A percentile compares a stretch with the other conserved stretches of the same genome.
Conservation (phyloP, 2,113 vertebrate genomes). For the Cryptotis parvus region DNA sequence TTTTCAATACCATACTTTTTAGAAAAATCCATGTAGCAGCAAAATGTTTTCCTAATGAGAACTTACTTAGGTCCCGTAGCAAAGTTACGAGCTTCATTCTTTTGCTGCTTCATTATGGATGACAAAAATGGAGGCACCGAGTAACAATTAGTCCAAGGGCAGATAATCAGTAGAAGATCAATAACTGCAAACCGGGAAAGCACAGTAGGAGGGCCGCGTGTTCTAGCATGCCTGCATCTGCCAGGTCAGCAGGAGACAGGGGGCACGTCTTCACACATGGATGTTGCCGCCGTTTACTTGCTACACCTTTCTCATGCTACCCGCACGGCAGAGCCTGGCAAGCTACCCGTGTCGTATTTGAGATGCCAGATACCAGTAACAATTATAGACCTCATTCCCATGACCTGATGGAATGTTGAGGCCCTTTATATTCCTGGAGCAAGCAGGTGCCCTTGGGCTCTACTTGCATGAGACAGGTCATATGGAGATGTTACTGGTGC, state of each 20-base stretch:
- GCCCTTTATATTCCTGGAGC: no score
- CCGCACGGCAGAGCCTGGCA: no score
- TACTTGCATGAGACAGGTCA: no score
- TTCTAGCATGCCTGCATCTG: neutral
- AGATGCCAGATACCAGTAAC: no score
- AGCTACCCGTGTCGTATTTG: no score
- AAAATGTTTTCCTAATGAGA: neutral
- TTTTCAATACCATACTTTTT: no score
- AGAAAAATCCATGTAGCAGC: no score
- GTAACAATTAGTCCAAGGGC: neutral
- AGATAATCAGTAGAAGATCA: neutral
- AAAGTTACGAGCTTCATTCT: neutral
- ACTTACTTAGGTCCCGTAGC: neutral
- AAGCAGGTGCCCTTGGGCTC: no score
- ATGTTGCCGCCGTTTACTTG: neutral
- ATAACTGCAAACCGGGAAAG: no score
- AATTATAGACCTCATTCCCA: no score
- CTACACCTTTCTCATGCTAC: neutral
- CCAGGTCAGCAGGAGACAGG: neutral
- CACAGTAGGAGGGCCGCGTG: neutral
- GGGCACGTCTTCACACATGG: rapidly evolving
- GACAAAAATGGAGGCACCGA: neutral
- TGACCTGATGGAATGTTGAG: no score
- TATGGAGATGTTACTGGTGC: no score
- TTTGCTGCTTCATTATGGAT: neutral